A percentile compares a stretch with the other conserved stretches of the same genome.
phyloP scores from a whole-genome alignment of 2,113 vertebrate genomes.

The Diphyllodes magnificus region DNA sequence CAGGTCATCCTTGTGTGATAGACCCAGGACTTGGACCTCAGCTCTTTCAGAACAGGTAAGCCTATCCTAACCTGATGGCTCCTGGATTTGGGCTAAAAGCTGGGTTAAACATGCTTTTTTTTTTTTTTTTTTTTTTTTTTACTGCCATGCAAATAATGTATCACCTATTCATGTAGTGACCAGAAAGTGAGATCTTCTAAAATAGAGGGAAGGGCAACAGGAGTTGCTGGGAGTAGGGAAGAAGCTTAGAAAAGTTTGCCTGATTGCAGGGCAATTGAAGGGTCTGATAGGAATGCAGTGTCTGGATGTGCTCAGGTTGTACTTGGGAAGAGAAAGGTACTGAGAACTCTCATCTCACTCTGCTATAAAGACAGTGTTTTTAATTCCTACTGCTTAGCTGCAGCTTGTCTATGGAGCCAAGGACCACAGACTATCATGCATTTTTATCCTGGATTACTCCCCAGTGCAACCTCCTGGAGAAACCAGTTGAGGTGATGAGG shows the following conservation, averaged over 20 bases:
- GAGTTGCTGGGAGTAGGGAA: neutral
- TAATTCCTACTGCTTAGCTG: neutral
- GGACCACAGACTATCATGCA: neutral
- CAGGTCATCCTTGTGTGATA: neutral
- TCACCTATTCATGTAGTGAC: neutral
- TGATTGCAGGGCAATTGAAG: neutral
- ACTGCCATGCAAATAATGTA: neutral
- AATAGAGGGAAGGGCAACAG: neutral
- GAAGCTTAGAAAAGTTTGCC: neutral
- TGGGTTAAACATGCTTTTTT: neutral
- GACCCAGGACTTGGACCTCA: neutral
- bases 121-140: neutral
- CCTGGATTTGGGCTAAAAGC: neutral
- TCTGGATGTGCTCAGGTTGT: accelerated
- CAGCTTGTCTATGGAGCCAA: neutral
- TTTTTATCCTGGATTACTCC: neutral
- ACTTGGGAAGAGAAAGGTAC: neutral
- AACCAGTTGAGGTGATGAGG: neutral
- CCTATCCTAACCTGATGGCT: neutral
- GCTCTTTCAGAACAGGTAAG: neutral
- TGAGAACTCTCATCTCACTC: neutral
- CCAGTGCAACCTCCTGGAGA: neutral
- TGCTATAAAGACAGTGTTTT: neutral
- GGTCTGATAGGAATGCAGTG: accelerated
- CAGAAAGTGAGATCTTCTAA: neutral